phyloP scores from a whole-genome alignment of 2,888 invertebrate genomes.

The Campopleginae sp. region DNA sequence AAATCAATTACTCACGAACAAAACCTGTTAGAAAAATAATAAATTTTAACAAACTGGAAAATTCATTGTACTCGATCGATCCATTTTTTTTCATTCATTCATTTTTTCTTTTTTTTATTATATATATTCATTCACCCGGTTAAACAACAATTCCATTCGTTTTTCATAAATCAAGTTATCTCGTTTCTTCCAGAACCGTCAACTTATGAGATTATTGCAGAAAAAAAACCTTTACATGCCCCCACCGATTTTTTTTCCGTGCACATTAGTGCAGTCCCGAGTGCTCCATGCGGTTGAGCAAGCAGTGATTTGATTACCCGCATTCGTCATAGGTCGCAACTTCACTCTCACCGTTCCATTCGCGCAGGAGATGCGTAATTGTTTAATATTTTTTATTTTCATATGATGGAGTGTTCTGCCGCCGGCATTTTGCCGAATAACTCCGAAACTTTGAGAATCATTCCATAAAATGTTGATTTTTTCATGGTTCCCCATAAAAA shows the following conservation, averaged over 20 bases:
- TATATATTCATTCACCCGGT: not conserved
- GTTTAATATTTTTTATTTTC: slow-evolving; percentile 10
- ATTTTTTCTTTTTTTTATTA: not conserved
- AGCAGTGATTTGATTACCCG: slow-evolving; percentile 24
- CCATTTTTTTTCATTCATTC: no score
- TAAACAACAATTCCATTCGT: not conserved
- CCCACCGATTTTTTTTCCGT: slow-evolving; percentile 2
- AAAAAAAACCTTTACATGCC: slow-evolving; percentile 1
- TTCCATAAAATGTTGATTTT: no score
- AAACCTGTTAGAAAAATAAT: not conserved
- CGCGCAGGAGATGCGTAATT: slow-evolving; percentile 14
- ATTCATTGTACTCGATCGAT: not conserved
- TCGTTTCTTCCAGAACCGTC: not conserved
- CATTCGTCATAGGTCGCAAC: slow-evolving; percentile 3
- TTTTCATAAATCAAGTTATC: not conserved
- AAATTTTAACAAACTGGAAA: not conserved
- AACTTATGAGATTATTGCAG: slow-evolving; percentile 2
- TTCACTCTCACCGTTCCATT: slow-evolving; percentile 4
- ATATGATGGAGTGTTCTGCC: not conserved
- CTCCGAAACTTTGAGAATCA: not conserved
- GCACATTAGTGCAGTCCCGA: slow-evolving; percentile 12
- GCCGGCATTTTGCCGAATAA: not conserved
- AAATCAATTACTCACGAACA: no score
- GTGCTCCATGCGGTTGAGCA: slow-evolving; percentile 19
- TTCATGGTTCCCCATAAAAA: no score